Percentiles rank a stretch among this genome's conserved stretches.
phyloP scores from a whole-genome alignment of 2,797 vertebrate species.

The Enteromius mattozi region DNA sequence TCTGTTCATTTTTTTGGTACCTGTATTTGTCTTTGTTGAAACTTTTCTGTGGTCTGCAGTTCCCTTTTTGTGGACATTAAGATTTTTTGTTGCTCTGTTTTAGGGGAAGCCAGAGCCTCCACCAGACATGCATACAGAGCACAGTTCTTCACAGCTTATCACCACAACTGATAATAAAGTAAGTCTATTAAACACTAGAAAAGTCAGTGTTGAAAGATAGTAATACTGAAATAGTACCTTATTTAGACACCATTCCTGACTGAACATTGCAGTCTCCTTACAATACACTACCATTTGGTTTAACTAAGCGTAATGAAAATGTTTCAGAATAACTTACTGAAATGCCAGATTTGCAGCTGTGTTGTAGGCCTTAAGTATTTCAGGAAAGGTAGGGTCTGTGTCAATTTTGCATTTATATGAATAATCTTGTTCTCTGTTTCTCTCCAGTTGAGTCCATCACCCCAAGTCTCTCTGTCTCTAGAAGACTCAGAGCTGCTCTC shows the following conservation, averaged over 20 bases:
- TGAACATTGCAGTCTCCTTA: background rate
- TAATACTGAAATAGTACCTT: background rate
- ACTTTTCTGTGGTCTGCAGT: background rate
- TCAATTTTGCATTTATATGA: background rate
- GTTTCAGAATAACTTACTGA: background rate
- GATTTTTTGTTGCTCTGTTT: constrained; percentile 6
- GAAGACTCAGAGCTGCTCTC: constrained; percentile 88
- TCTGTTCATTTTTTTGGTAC: background rate
- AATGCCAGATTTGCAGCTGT: background rate
- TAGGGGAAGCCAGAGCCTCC: constrained; percentile 80
- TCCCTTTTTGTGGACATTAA: constrained; percentile 42
- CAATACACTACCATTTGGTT: background rate
- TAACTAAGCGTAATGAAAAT: background rate
- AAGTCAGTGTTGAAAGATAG: background rate
- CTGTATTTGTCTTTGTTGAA: background rate
- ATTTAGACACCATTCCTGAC: background rate
- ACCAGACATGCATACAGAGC: constrained; percentile 70
- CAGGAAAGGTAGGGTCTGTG: background rate
- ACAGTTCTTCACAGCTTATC: constrained; percentile 72
- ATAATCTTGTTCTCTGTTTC: constrained; percentile 16
- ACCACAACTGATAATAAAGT: constrained; percentile 73
- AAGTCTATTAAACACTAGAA: constrained; percentile 48
- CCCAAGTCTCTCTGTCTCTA: constrained; percentile 76
- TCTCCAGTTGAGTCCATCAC: constrained; percentile 74
- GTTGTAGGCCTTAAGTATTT: background rate